Percentiles rank a stretch among this genome's conserved stretches.
phyloP scores from a whole-genome alignment of 2,797 vertebrate genomes.

The Sphaeramia orbicularis region DNA sequence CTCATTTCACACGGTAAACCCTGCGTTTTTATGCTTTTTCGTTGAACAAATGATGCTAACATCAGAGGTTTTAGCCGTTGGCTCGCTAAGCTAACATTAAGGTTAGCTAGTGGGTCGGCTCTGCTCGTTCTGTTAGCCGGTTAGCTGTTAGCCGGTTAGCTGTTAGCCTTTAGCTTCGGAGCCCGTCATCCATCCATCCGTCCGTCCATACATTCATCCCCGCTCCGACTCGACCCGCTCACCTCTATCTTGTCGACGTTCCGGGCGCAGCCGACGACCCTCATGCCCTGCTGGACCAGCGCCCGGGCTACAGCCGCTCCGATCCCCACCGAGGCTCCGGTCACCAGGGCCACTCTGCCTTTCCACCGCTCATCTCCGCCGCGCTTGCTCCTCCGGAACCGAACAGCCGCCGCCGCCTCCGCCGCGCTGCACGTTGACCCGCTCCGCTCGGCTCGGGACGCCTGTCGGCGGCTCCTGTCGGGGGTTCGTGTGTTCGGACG shows the following conservation, averaged over 20 bases:
- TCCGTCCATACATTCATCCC: no score
- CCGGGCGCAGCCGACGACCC: conserved; percentile 94
- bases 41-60: background rate
- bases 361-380: conserved; percentile 92
- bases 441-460: conserved; percentile 3
- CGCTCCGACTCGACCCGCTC: conserved; percentile 20
- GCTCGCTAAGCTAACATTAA: conserved; percentile 67
- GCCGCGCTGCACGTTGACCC: background rate
- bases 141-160: conserved; percentile 50
- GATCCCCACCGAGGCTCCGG: conserved; percentile 94
- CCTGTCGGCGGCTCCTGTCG: background rate
- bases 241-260: conserved; percentile 96
- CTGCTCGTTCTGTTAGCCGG: conserved; percentile 48
- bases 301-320: conserved; percentile 93
- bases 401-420: conserved; percentile 30
- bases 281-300: conserved; percentile 94
- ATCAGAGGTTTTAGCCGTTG: conserved; percentile 28
- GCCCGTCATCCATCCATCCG: no score
- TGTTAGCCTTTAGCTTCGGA: conserved; percentile 11
- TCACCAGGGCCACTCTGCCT: conserved; percentile 94
- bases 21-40: no score
- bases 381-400: conserved; percentile 23
- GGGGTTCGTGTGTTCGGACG: background rate
- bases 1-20: background rate
- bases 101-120: conserved; percentile 61